These are phyloP conservation scores for Lobophora halterata DNA, from an alignment of 2,888 invertebrate genomes.

Conservation along the genomic window DNA sequence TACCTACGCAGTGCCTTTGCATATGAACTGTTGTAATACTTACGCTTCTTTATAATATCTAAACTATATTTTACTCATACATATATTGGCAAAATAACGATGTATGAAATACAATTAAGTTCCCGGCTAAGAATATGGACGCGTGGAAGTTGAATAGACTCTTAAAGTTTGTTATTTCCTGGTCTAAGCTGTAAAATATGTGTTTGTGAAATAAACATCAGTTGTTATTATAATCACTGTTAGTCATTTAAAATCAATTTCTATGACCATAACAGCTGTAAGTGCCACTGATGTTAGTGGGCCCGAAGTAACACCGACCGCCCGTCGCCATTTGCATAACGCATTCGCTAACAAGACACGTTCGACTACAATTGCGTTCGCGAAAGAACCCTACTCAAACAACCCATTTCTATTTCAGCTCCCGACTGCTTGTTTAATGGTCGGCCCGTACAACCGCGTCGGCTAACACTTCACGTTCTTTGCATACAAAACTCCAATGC, in stretches of 20 bases:
- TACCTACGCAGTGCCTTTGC: no score
- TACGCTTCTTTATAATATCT: no score
- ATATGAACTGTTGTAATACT: no score
- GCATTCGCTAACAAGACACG: slow-evolving; percentile 80
- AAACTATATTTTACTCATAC: no score
- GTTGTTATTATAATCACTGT: slow-evolving; percentile 8
- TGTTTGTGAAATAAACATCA: slow-evolving; percentile 6
- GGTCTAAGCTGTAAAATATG: slow-evolving; percentile 6
- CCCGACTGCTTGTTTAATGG: slow-evolving; percentile 78
- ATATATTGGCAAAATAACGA: no score
- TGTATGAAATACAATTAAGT: no score
- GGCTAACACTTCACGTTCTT: slow-evolving; percentile 80
- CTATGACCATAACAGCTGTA: slow-evolving; percentile 28
- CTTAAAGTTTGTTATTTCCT: slow-evolving; percentile 2
- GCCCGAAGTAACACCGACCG: slow-evolving; percentile 30
- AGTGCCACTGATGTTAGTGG: slow-evolving; percentile 40
- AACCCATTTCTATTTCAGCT: slow-evolving; percentile 79
- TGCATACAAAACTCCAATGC: slow-evolving; percentile 76
- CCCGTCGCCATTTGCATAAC: slow-evolving; percentile 72
- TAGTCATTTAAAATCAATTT: slow-evolving; percentile 24
- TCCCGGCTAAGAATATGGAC: no score
- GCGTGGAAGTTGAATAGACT: slow-evolving; percentile 7
- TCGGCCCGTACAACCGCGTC: slow-evolving; percentile 76
- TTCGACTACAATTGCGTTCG: slow-evolving; percentile 77
- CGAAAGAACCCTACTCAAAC: slow-evolving; percentile 80